Evolutionary conservation across 2,797 vertebrate genomes (phyloP), one percentile per base, ranked within the genome.

Genomic region (Acipenser transmontanus): DNA sequence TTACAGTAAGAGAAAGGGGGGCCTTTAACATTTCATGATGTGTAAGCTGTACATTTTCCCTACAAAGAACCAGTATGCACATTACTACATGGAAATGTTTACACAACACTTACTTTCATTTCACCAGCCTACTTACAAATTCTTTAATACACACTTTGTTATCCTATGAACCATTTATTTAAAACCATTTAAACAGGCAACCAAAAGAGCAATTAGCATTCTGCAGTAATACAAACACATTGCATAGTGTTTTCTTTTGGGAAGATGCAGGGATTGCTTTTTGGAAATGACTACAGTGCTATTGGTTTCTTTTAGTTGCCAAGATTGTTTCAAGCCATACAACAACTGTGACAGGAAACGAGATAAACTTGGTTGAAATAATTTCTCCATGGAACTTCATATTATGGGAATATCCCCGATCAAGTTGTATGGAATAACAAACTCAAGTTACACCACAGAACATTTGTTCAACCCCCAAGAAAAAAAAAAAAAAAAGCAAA

Each of bases 1-100:
- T 78, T 81, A 84, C 80, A 83, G 68, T 52, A 63, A 65, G 74
- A 72, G 70, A 59, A 59, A 9, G 50, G 66, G 49, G 47, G 17
- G 7, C 54, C 12, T 57, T 57, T 74, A 66, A 78, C 75, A 77
- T 72, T 59, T 59, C 6, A 48, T 1, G 61, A 75, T 73, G 68
- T 67, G 66, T 47, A 49, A 61, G 63, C 50, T 75, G 72, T 69
- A 71, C 49, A 5, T 66, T 67, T 34, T 47, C 70, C 61, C 61
- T 76, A 76, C 60, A 70, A 70, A 78, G 47, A 70, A 71, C 79
- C 61, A 61, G 66, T 57, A 78, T 50, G 13, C 47, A 20, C 54
- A 52, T 64, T 68, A 61, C 63, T 34, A 69, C 10, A 56, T n/a
- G 50, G 49, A 34, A 61, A 63, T 50, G 8, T 50, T 64, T 61